Conservation (phyloP, 2,888 invertebrate species). For the Seladonia tumulorum region DNA sequence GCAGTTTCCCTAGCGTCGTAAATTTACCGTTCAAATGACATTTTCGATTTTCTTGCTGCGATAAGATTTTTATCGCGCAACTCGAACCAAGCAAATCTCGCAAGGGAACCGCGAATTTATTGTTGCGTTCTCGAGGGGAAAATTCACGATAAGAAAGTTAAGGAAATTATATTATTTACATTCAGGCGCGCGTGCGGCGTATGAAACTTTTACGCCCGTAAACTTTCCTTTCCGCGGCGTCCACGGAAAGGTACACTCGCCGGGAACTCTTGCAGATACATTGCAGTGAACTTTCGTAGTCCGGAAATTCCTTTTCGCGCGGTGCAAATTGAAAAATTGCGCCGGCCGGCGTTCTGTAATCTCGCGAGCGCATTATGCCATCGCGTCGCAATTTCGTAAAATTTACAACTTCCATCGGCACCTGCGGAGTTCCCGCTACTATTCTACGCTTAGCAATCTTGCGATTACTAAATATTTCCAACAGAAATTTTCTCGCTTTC, state of each 20-base stretch:
- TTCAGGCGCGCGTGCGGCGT: not conserved
- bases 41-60: not conserved
- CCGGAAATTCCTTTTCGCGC: constrained; percentile 21
- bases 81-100: not conserved
- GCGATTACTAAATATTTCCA: not conserved
- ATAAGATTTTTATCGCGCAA: not conserved
- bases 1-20: too few species aligned
- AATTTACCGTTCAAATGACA: too few species aligned
- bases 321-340: constrained; percentile 44
- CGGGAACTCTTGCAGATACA: constrained; percentile 20
- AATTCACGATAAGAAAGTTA: constrained; percentile 37
- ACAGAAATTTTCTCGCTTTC: not conserved
- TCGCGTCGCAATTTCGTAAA: not conserved
- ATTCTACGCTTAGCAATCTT: not conserved
- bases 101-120: constrained; percentile 20
- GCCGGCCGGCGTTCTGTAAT: not conserved
- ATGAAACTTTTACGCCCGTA: constrained; percentile 44
- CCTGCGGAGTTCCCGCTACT: not conserved
- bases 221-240: constrained; percentile 45
- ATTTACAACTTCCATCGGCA: not conserved
- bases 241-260: constrained; percentile 16
- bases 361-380: not conserved
- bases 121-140: constrained; percentile 1
- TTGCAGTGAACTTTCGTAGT: constrained; percentile 27
- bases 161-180: constrained; percentile 54